Evolutionary conservation across 2,888 invertebrate genomes (phyloP), one percentile per base, ranked within the genome.

Genomic region (Eupithecia subfuscata): DNA sequence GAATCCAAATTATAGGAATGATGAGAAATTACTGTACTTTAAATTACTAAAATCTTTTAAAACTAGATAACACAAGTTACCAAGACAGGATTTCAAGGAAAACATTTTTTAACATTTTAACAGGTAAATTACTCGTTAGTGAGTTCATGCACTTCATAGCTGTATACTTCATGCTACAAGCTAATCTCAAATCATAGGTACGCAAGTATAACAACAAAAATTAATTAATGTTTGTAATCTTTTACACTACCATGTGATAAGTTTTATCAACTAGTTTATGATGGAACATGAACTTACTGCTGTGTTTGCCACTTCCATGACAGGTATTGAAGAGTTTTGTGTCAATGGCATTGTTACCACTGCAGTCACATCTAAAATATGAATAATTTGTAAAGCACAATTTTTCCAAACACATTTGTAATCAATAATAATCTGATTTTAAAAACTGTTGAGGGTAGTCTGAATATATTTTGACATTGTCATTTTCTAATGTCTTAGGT

Each of bases 261-360:
- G n/a, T n/a, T 37, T 43, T 6, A 22, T 22, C 2, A 22, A 43
- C 22, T 22, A 45, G 25, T n/a, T n/a, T 37, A 25, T 5, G 7
- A 22, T 25, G 9, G n/a, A 68, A 37, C 6, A 11, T 64, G 16
- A 71, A 75, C 94, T 93, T 87, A 95, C 94, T 69, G 94, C 90
- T 83, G 93, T 92, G 82, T 95, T 95, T 70, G 93, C 92, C 56
- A 95, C 93, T 88, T 95, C 94, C 93, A 95, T 93, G 87, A 93
- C 91, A 60, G 94, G 94, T 84, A 95, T 90, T 81, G 94, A 93
- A 64, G 93, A 90, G 80, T 91, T 94, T 80, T 93, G 94, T 75
- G 92, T 87, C 82, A 94, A 86, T 75, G 94, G 94, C 94, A 94
- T 95, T 82, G 94, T 94, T 25, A 95, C 94, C 78, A 94, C 94